Conservation (phyloP, 2,888 invertebrate genomes). For the Watsonalla binaria region DNA sequence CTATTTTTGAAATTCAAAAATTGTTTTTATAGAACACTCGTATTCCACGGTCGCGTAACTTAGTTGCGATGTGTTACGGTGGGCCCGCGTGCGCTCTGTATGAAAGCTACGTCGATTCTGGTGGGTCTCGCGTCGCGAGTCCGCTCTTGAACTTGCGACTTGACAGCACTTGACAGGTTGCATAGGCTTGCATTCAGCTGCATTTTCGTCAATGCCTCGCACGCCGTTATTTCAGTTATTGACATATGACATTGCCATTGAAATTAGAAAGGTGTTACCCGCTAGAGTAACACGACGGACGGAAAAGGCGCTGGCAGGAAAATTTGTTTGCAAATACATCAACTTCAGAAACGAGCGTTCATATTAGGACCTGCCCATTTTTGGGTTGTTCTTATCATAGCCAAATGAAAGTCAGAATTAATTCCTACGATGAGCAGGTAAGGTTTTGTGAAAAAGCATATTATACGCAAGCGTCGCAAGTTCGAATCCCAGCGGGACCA, state of each 20-base stretch:
- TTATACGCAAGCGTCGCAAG: too few relatives aligned
- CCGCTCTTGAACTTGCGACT: constrained; percentile 66
- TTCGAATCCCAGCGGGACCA: too few relatives aligned
- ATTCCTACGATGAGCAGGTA: too few relatives aligned
- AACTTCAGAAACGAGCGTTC: too few relatives aligned
- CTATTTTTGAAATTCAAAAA: constrained; percentile 24
- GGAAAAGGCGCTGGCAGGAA: too few relatives aligned
- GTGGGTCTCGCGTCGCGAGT: constrained; percentile 33
- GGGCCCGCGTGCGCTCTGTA: constrained; percentile 45
- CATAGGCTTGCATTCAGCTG: constrained; percentile 56
- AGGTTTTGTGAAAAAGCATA: too few relatives aligned
- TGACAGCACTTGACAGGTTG: constrained; percentile 50
- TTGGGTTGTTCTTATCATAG: too few relatives aligned
- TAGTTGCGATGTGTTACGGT: constrained; percentile 4
- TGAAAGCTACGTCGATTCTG: constrained; percentile 62
- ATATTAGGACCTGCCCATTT: too few relatives aligned
- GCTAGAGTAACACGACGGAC: too few relatives aligned
- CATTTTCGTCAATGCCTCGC: constrained; percentile 45
- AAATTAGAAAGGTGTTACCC: too few relatives aligned
- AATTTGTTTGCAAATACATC: too few relatives aligned
- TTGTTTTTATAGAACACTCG: constrained; percentile 1
- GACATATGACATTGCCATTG: not conserved
- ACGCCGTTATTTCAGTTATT: not conserved
- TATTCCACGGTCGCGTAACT: constrained; percentile 1
- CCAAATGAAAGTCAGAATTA: too few relatives aligned